Evolutionary conservation across 35 echinoderm and acorn worm species (phyloP), one percentile per base, ranked within the genome.

Genomic region (Apostichopus japonicus): DNA sequence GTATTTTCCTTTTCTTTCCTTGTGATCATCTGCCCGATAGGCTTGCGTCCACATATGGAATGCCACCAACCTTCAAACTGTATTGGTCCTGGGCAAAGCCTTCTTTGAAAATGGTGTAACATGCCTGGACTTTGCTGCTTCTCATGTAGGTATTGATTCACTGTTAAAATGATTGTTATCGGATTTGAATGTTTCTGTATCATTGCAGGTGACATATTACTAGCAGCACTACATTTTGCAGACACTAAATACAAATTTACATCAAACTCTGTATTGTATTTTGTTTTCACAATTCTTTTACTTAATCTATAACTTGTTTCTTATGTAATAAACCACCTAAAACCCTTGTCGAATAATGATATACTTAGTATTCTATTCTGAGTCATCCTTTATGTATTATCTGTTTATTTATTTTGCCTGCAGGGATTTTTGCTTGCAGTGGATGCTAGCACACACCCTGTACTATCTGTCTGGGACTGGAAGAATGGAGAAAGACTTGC

Each of bases 1-100:
- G 0, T 44, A 44, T 44, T 44, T 44, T 44, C 33, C 33, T 44
- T 44, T 44, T 44, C 3, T 44, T 44, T 44, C 2, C 33, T 44
- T 44, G 0, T 44, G 33, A 44, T 44, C 0, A 44, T 44, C 33
- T 44, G 33, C 33, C 2, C 33, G 4, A 44, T 4, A 98, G 96
- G 90, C 93, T 53, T 90, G 91, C 72, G 91, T 96, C 54, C 91
- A 92, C 23, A 87, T 98, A 55, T 98, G 97, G 97, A 90, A 93
- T 65, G 56, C 62, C 23, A 88, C 92, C 53, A 96, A 84, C 22
- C 86, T 98, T 77, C 93, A 98, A 65, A 98, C 97, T 1, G 19
- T 92, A 13, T 55, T 94, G 61, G 92, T 96, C 5, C 51, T 96
- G 56, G 93, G 90, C n/a, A 93, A 93, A 25, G 92, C 79, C 25